Evolutionary conservation across 2,888 invertebrate genomes (phyloP).

Genomic region (Caenorhabditis uteleia): DNA sequence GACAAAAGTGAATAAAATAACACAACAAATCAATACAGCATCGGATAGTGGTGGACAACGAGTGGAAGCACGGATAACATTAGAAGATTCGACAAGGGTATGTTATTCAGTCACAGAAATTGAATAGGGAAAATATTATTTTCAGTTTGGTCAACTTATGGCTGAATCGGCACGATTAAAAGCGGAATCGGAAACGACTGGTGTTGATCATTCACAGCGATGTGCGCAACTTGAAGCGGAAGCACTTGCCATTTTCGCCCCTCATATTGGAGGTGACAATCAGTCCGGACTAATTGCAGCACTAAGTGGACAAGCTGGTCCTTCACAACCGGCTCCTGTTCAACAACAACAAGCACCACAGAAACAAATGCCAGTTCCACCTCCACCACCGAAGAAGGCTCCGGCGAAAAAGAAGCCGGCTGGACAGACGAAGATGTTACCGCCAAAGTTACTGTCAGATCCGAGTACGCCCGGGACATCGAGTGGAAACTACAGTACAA

Average conservation of each 20-base stretch:
- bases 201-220: slow-evolving; percentile 4
- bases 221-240: not conserved
- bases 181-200: not conserved
- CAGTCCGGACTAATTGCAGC: not conserved
- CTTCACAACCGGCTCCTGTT: not conserved
- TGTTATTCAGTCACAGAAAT: not conserved
- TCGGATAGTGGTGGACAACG: not conserved
- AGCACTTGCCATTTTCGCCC: slow-evolving; percentile 7
- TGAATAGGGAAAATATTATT: not conserved
- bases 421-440: slow-evolving; percentile 8
- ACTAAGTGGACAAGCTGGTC: not conserved
- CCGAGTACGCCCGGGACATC: too few species aligned
- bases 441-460: too few species aligned
- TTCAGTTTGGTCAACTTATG: slow-evolving; percentile 10
- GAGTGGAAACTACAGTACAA: slow-evolving; percentile 1
- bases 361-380: not conserved
- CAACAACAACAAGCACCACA: slow-evolving; percentile 3
- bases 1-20: slow-evolving; percentile 14
- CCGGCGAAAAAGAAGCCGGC: slow-evolving; percentile 7
- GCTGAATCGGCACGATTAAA: not conserved
- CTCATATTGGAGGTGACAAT: not conserved
- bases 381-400: slow-evolving; percentile 4
- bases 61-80: slow-evolving; percentile 11
- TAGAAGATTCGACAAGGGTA: slow-evolving; percentile 12
- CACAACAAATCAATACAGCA: slow-evolving; percentile 10